Conservation (phyloP, 2,113 vertebrate genomes). For the Melanostigma gelatinosum region DNA sequence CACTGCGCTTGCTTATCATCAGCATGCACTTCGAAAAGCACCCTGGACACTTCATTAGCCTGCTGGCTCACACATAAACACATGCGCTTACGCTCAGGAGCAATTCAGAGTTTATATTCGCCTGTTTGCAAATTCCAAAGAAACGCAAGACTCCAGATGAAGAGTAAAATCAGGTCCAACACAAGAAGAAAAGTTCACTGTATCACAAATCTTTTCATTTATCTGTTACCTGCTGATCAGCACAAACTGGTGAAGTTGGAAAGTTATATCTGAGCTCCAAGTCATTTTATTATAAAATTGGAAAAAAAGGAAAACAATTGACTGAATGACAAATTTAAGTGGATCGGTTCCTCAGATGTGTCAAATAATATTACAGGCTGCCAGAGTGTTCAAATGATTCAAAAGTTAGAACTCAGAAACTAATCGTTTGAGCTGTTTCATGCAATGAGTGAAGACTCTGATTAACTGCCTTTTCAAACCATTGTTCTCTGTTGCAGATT, state of each 20-base stretch:
- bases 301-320: background rate
- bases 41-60: conserved; percentile 50
- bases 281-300: background rate
- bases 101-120: conserved; percentile 44
- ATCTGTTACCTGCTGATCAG: background rate
- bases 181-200: background rate
- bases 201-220: background rate
- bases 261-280: background rate
- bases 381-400: conserved; percentile 10
- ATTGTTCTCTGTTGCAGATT: background rate
- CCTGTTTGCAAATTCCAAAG: conserved; percentile 33
- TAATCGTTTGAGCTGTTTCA: background rate
- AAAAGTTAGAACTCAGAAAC: conserved; percentile 15
- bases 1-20: conserved; percentile 38
- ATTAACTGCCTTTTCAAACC: background rate
- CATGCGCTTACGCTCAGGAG: conserved; percentile 38
- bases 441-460: conserved; percentile 10
- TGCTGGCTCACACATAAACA: conserved; percentile 34
- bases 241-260: background rate
- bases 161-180: background rate
- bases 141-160: background rate
- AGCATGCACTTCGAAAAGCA: conserved; percentile 26
- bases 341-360: conserved; percentile 5
- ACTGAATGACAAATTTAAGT: conserved; percentile 1
- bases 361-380: conserved; percentile 21